A percentile compares a stretch with the other conserved stretches of the same genome.
phyloP scores from a whole-genome alignment of 2,888 invertebrate genomes.

The Drosophila prostipennis region DNA sequence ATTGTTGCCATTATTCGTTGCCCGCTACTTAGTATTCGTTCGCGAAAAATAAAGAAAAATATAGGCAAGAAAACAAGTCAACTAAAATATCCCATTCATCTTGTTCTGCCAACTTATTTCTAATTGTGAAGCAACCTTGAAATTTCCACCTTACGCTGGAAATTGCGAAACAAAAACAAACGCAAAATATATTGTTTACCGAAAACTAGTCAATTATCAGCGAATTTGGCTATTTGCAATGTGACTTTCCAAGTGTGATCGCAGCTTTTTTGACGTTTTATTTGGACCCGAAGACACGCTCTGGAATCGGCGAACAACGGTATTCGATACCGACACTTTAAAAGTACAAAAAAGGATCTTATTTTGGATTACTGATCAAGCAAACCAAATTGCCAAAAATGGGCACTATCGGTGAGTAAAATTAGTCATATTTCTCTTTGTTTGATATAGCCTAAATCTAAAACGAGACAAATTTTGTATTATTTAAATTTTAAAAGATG shows the following conservation, averaged over 20 bases:
- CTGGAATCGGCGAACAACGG: neutral
- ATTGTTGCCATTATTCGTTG: conserved; percentile 42
- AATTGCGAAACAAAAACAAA: conserved; percentile 32
- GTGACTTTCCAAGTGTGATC: conserved; percentile 70
- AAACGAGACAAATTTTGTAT: too few relatives aligned
- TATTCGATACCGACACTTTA: neutral
- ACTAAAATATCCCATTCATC: conserved; percentile 37
- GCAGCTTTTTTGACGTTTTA: conserved; percentile 44
- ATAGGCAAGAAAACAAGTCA: conserved; percentile 9
- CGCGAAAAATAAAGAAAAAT: conserved; percentile 14
- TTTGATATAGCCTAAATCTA: too few relatives aligned
- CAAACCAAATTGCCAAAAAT: conserved; percentile 43
- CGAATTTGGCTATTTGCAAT: conserved; percentile 61
- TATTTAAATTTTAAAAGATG: too few relatives aligned
- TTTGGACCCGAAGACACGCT: conserved; percentile 35
- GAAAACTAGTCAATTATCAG: conserved; percentile 32
- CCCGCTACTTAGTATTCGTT: conserved; percentile 32
- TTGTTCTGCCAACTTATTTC: conserved; percentile 56
- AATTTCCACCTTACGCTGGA: conserved; percentile 48
- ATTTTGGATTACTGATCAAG: conserved; percentile 52
- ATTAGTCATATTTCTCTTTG: too few relatives aligned
- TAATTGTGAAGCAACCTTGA: conserved; percentile 56
- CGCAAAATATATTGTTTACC: conserved; percentile 44
- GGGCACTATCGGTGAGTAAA: conserved; percentile 70
- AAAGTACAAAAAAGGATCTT: conserved; percentile 33